Percentiles rank a stretch among this genome's conserved stretches.
Evolutionary conservation across 2,797 vertebrate species (phyloP).

Genomic region (Mus minutoides): DNA sequence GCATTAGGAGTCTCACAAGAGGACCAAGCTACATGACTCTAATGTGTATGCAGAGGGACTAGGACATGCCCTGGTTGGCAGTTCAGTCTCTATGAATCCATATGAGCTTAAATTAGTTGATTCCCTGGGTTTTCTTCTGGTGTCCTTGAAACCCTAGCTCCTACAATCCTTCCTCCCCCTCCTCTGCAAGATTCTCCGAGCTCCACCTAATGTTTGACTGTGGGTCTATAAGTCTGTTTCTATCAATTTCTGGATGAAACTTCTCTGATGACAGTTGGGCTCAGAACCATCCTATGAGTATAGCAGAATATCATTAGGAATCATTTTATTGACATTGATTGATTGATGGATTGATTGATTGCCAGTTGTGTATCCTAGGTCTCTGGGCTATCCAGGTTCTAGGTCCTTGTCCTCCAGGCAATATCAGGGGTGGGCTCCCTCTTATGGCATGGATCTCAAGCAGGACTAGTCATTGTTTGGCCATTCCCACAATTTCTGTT

Average conservation of each 20-base stretch:
- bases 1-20: not conserved
- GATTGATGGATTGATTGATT: not conserved
- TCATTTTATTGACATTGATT: not conserved
- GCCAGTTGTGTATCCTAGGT: not conserved
- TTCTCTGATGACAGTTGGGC: not conserved
- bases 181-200: not conserved
- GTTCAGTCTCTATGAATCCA: not conserved
- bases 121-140: not conserved
- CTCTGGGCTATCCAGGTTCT: not conserved
- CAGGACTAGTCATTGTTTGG: not conserved
- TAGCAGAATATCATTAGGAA: not conserved
- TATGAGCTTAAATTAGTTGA: not conserved
- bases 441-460: not conserved
- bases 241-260: not conserved
- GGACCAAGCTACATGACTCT: not conserved
- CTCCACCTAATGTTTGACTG: not conserved
- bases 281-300: not conserved
- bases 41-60: not conserved
- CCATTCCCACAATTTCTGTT: not conserved
- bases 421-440: not conserved
- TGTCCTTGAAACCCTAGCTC: not conserved
- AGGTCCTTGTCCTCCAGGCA: not conserved
- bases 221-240: not conserved
- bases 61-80: not conserved
- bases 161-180: not conserved